Evolutionary conservation across 2,113 vertebrate species (phyloP), one percentile per base, ranked within the genome.

Genomic region (Pygoscelis adeliae): DNA sequence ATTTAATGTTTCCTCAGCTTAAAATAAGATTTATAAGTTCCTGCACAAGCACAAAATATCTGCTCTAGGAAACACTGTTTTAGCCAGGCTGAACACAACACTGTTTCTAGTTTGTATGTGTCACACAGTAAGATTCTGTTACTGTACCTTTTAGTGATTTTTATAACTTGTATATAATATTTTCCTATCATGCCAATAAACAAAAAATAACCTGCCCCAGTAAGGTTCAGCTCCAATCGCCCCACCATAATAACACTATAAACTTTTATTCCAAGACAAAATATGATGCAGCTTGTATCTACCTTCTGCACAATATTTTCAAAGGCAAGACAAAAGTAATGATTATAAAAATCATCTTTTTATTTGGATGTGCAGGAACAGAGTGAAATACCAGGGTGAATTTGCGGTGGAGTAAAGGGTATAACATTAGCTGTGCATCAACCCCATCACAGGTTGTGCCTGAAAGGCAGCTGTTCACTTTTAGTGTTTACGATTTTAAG

Each of bases 1-100:
- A 96, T 69, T 87, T 89, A 93, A 85, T 72, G 20, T 84, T 89
- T 91, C 34, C 49, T 93, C 66, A 65, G 73, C 49, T 94, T 91
- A 87, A 87, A 94, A 52, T 67, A 83, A 84, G 69, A 89, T 74
- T 73, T 78, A 4, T 62, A 20, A 42, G 44, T 82, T 96, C 55
- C 36, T 40, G 58, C 56, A 63, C 15, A 63, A 81, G 65, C 55
- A 63, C 3, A 1, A 77, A 91, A 47, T 80, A 62, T 22, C 47
- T 72, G 42, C 25, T 84, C 11, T 44, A 61, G 44, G n/a, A 96
- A 91, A 65, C 15, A 36, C 36, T 44, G 52, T 67, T 83, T 55
- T 52, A 78, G 67, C 30, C 38, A 69, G 73, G n/a, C 38, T 82
- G 52, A 74, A 67, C 14, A 63, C 38, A 89, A 15, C 6, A 9